Evolutionary conservation across 1,140 invertebrate species (phyloP).

Genomic region (Thaumetopoea pityocampa): DNA sequence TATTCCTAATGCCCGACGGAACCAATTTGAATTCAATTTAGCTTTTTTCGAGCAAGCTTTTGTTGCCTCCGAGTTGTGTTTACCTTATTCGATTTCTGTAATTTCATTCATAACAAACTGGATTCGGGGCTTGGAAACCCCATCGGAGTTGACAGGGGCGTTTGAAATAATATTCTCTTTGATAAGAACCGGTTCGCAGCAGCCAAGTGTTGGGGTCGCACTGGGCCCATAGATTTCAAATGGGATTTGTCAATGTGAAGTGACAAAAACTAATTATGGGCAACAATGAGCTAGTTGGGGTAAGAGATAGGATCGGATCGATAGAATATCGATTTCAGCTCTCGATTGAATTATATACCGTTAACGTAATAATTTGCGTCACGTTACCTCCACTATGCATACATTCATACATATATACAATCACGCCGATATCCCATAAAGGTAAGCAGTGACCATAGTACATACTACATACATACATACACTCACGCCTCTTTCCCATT

Average conservation of each 20-base stretch:
- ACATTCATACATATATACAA: too few relatives aligned
- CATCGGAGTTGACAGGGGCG: constrained; percentile 70
- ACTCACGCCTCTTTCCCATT: too few relatives aligned
- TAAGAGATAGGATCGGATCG: constrained; percentile 30
- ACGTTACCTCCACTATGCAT: too few relatives aligned
- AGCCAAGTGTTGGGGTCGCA: constrained; percentile 59
- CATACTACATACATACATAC: too few relatives aligned
- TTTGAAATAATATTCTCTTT: constrained; percentile 76
- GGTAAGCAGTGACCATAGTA: too few relatives aligned
- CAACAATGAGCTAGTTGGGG: constrained; percentile 57
- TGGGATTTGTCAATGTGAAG: constrained; percentile 70
- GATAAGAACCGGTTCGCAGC: constrained; percentile 66
- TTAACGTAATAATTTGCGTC: too few relatives aligned
- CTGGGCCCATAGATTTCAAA: constrained; percentile 44
- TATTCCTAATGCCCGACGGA: constrained; percentile 71
- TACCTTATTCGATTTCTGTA: constrained; percentile 76
- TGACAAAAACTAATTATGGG: constrained; percentile 74
- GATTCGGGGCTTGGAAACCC: constrained; percentile 70
- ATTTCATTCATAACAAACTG: constrained; percentile 76
- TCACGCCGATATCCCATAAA: too few relatives aligned
- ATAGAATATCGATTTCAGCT: constrained; percentile 32
- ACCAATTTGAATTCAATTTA: constrained; percentile 76
- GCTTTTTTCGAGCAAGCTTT: constrained; percentile 72
- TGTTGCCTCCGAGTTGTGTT: constrained; percentile 74
- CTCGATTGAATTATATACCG: constrained; percentile 15